Conservation (phyloP, 1,140 invertebrate genomes). For the Acyrthosiphon pisum region DNA sequence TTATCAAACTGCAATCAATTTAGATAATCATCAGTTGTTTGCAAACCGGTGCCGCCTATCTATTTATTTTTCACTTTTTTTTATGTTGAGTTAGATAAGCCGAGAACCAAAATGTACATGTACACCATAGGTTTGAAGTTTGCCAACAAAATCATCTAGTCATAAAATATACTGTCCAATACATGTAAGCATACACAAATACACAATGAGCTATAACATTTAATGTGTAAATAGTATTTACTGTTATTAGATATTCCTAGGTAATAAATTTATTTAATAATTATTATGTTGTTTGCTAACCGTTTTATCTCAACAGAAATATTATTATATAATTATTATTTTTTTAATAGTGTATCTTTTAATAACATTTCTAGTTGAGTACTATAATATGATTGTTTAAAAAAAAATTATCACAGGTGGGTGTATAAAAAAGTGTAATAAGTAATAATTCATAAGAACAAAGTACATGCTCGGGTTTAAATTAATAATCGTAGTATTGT, state of each 20-base stretch:
- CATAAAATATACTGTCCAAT: background rate
- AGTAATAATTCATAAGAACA: background rate
- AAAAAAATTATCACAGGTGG: background rate
- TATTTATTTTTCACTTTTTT: constrained; percentile 39
- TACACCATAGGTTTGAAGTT: background rate
- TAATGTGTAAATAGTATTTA: background rate
- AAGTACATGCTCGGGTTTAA: background rate
- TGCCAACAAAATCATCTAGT: constrained; percentile 21
- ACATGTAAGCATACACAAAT: background rate
- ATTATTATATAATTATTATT: background rate
- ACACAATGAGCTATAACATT: constrained; percentile 29
- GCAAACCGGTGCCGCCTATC: constrained; percentile 30
- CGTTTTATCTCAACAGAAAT: background rate
- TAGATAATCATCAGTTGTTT: constrained; percentile 35
- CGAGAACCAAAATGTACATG: background rate
- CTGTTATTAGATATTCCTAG: constrained; percentile 17
- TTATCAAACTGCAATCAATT: background rate
- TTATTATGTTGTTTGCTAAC: background rate
- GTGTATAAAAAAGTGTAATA: background rate
- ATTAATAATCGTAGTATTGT: background rate
- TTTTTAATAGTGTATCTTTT: background rate
- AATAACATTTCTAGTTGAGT: background rate
- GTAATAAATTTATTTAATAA: constrained; percentile 17
- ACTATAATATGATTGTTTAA: background rate
- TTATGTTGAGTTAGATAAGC: background rate